Evolutionary conservation across 2,113 vertebrate species (phyloP).

Genomic region (Vombatus ursinus): DNA sequence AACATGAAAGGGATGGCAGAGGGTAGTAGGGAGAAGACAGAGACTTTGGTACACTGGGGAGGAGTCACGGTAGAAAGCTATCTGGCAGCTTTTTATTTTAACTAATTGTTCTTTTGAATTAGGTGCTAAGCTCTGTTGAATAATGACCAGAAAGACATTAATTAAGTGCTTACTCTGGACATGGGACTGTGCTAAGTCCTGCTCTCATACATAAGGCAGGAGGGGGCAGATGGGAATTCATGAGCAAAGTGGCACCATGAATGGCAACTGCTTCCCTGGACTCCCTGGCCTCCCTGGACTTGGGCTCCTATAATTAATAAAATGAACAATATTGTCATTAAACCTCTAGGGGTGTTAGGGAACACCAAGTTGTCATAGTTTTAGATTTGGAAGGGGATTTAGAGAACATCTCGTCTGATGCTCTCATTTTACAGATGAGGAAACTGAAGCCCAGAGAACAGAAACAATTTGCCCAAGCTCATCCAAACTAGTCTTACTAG

Average conservation of each 20-base stretch:
- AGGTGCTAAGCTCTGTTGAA: not conserved
- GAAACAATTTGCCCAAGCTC: no score
- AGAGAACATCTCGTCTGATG: no score
- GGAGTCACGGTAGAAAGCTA: not conserved
- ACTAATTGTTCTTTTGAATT: not conserved
- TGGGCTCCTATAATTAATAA: not conserved
- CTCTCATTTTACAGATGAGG: no score
- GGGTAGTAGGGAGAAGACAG: not conserved
- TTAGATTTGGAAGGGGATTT: no score
- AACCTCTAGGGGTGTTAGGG: not conserved
- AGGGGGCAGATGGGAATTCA: not conserved
- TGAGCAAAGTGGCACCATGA: slow-evolving; percentile 7
- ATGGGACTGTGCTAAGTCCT: not conserved
- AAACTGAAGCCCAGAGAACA: no score
- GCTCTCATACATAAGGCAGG: not conserved
- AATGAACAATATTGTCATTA: not conserved
- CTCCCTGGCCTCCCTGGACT: not conserved
- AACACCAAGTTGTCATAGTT: not conserved
- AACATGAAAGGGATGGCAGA: not conserved
- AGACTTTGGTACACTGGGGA: not conserved
- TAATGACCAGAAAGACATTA: not conserved
- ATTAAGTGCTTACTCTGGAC: not conserved
- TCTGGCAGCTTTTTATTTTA: not conserved
- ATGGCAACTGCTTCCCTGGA: not conserved
- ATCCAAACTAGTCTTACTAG: no score